These are phyloP conservation scores for Ophiodon elongatus DNA, from an alignment of 2,113 vertebrate genomes.

Conservation along the genomic window DNA sequence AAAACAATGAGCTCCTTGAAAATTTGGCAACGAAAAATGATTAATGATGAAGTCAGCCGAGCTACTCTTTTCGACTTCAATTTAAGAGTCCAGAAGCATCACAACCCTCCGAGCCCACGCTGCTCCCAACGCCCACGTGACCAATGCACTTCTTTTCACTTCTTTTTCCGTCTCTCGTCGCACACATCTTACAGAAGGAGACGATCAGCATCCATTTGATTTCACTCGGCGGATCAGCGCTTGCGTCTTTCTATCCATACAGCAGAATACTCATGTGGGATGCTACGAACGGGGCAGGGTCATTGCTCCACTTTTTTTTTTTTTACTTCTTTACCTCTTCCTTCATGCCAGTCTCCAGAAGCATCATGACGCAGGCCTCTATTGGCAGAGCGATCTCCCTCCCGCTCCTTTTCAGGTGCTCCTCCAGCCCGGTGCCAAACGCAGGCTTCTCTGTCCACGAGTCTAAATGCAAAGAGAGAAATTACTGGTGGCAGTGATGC, in stretches of 20 bases:
- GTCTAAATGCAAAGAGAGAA: conserved; percentile 82
- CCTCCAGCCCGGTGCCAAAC: conserved; percentile 93
- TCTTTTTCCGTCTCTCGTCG: too few species aligned
- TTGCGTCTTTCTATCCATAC: neutral
- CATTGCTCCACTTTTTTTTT: too few species aligned
- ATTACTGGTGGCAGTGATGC: too few species aligned
- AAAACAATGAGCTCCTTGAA: neutral
- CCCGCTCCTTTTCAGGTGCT: conserved; percentile 95
- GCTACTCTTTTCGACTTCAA: too few species aligned
- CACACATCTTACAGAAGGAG: too few species aligned
- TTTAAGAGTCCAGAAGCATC: neutral
- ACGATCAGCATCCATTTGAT: neutral
- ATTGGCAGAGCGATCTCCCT: conserved; percentile 94
- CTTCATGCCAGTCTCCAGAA: conserved; percentile 97
- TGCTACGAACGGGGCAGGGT: neutral
- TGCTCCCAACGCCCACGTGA: too few species aligned
- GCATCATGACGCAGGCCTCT: conserved; percentile 98
- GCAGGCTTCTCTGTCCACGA: conserved; percentile 98
- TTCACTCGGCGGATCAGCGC: neutral
- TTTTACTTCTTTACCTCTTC: conserved; percentile 93
- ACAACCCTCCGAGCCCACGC: too few species aligned
- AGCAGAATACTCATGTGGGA: neutral
- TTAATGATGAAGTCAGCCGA: too few species aligned
- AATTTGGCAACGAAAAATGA: too few species aligned
- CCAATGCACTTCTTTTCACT: too few species aligned